Percentiles rank a stretch among this genome's conserved stretches.
phyloP scores from a whole-genome alignment of 2,797 vertebrate genomes.

The Sebastes diaconus region DNA sequence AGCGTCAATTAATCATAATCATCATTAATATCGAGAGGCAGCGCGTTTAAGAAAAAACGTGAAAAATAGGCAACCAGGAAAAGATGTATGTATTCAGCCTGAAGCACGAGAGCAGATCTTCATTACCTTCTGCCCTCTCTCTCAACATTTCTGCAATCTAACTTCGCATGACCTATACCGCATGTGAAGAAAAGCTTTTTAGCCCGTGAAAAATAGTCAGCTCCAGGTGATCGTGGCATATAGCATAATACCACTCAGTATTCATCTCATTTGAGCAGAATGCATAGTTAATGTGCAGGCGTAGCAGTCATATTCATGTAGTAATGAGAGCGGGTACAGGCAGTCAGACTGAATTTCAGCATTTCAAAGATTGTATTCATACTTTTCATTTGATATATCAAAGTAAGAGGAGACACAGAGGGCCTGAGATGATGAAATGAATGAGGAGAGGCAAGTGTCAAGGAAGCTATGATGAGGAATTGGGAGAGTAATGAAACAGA shows the following conservation, averaged over 20 bases:
- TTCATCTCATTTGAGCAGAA: conserved; percentile 30
- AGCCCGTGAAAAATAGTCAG: neutral
- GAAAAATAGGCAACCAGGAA: neutral
- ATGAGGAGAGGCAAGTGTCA: neutral
- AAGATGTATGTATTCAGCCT: neutral
- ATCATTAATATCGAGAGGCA: conserved; percentile 21
- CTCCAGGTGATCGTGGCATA: neutral
- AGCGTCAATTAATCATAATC: conserved; percentile 20
- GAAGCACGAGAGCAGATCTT: conserved; percentile 8
- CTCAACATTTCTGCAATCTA: neutral
- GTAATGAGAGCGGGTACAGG: neutral
- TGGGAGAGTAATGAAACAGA: conserved; percentile 24
- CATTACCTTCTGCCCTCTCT: conserved; percentile 17
- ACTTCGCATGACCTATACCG: neutral
- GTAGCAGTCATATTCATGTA: neutral
- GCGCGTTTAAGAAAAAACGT: neutral
- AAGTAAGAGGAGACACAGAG: conserved; percentile 1
- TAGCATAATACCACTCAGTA: neutral
- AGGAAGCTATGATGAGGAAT: conserved; percentile 28
- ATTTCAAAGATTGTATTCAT: conserved; percentile 35
- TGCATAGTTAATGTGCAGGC: conserved; percentile 15
- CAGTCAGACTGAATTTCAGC: neutral
- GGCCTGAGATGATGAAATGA: conserved; percentile 26
- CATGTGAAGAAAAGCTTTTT: conserved; percentile 8
- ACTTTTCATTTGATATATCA: conserved; percentile 36